These are phyloP conservation scores for Misgurnus anguillicaudatus DNA, from an alignment of 2,113 vertebrate species.

Conservation along the genomic window DNA sequence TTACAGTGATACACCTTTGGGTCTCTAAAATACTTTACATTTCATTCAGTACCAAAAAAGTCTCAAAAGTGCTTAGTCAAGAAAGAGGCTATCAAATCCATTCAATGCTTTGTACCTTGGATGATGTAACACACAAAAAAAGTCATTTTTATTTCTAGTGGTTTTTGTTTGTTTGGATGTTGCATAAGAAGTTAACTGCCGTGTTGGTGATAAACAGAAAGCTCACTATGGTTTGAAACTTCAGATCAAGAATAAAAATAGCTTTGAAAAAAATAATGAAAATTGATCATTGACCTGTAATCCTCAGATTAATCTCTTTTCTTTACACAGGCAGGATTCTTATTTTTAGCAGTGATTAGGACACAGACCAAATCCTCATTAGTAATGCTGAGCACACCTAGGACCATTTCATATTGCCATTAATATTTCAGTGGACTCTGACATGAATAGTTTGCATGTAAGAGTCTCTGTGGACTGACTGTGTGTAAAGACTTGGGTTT, in stretches of 20 bases:
- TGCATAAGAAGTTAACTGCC: background rate
- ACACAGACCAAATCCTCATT: constrained; percentile 57
- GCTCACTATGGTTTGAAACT: no score
- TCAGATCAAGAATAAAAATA: background rate
- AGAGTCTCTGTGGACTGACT: constrained; percentile 33
- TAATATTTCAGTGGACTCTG: constrained; percentile 68
- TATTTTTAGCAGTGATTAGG: constrained; percentile 21
- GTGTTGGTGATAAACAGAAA: no score
- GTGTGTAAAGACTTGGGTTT: background rate
- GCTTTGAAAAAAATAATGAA: background rate
- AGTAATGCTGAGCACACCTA: constrained; percentile 66
- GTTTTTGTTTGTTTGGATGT: background rate
- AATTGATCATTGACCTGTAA: background rate
- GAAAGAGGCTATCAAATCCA: no score
- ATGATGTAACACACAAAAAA: no score
- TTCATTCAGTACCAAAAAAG: no score
- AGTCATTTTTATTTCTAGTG: no score
- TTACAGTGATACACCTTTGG: no score
- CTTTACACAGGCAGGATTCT: background rate
- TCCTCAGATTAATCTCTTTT: background rate
- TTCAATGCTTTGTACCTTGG: no score
- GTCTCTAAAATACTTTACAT: no score
- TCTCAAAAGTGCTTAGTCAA: no score
- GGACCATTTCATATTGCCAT: constrained; percentile 62
- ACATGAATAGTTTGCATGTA: constrained; percentile 63